These are phyloP conservation scores for Monopis laevigella DNA, from an alignment of 2,888 invertebrate species.

Conservation along the genomic window DNA sequence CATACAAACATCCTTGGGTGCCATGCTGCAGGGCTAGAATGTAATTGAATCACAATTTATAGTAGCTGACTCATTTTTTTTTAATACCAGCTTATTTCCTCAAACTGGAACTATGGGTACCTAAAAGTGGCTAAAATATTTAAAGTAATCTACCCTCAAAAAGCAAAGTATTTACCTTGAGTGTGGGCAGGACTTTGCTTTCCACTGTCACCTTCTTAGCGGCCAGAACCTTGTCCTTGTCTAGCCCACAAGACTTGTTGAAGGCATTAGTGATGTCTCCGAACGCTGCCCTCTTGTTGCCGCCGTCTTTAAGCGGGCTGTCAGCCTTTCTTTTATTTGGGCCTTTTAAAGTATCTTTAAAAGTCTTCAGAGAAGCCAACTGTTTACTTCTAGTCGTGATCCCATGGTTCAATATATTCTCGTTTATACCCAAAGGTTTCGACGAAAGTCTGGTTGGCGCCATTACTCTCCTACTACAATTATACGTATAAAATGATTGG, in stretches of 20 bases:
- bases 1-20: too few species aligned
- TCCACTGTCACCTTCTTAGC: slow-evolving; percentile 62
- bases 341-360: slow-evolving; percentile 52
- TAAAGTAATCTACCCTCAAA: too few species aligned
- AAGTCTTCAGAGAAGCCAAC: slow-evolving; percentile 53
- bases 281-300: slow-evolving; percentile 83
- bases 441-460: slow-evolving; percentile 71
- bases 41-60: too few species aligned
- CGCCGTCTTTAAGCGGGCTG: slow-evolving; percentile 79
- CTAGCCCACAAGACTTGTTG: slow-evolving; percentile 48
- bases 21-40: too few species aligned
- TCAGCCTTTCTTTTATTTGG: slow-evolving; percentile 82
- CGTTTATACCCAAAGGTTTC: slow-evolving; percentile 54
- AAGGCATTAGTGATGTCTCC: slow-evolving; percentile 85
- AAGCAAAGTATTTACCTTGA: slow-evolving; percentile 39
- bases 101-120: too few species aligned
- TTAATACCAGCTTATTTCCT: too few species aligned
- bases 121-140: too few species aligned
- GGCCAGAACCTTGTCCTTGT: slow-evolving; percentile 44
- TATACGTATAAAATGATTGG: too few species aligned
- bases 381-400: slow-evolving; percentile 72
- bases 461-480: slow-evolving; percentile 48
- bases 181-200: slow-evolving; percentile 52
- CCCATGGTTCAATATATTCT: slow-evolving; percentile 56
- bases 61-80: too few species aligned